These are phyloP conservation scores for Hycleus phaleratus DNA, from an alignment of 1,140 invertebrate species.

Conservation along the genomic window DNA sequence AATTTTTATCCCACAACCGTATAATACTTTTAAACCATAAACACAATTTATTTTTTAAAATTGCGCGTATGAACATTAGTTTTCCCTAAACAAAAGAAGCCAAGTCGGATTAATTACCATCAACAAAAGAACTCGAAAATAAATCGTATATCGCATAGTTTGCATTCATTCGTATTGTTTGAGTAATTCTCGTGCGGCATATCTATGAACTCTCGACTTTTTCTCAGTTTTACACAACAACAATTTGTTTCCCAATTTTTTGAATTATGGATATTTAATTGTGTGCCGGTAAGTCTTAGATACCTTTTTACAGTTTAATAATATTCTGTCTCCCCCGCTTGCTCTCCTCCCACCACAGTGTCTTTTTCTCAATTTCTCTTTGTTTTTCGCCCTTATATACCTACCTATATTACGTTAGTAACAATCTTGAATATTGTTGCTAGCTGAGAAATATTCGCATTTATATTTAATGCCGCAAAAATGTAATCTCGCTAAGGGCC, in stretches of 20 bases:
- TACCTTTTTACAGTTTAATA: no score
- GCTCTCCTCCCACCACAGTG: no score
- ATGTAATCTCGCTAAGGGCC: slow-evolving; percentile 27
- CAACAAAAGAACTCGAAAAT: slow-evolving; percentile 10
- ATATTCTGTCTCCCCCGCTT: no score
- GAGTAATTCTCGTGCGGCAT: slow-evolving; percentile 5
- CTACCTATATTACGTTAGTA: no score
- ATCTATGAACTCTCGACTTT: background rate
- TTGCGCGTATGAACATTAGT: slow-evolving; percentile 14
- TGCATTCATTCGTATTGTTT: slow-evolving; percentile 12
- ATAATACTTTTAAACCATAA: slow-evolving; percentile 13
- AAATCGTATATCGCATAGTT: slow-evolving; percentile 16
- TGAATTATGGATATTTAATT: background rate
- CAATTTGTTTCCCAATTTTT: background rate
- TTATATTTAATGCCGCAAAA: slow-evolving; percentile 28
- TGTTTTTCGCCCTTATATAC: no score
- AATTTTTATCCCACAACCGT: background rate
- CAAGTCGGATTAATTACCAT: slow-evolving; percentile 12
- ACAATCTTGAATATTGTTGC: no score
- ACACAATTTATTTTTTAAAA: slow-evolving; percentile 17
- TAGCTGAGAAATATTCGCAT: slow-evolving; percentile 7
- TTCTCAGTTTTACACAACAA: background rate
- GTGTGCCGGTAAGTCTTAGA: background rate
- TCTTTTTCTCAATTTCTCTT: no score
- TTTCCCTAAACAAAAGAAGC: slow-evolving; percentile 11